Base-by-base conservation (phyloP, 2,888 invertebrate genomes). In the Aquatica leii region DNA sequence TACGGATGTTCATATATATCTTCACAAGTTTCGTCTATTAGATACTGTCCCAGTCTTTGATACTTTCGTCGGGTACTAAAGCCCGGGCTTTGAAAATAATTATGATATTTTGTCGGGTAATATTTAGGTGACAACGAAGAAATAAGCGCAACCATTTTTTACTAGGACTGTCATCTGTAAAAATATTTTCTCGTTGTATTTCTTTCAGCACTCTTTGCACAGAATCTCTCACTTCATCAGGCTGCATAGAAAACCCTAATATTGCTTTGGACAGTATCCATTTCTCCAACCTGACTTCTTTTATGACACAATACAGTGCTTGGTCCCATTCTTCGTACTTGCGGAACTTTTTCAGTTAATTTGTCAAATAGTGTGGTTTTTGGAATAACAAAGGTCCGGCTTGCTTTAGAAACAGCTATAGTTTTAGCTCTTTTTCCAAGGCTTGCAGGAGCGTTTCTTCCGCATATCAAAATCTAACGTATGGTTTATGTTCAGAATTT, bases 201-300 rank as follows among this genome's bases (percentile, higher is more conserved):
- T 48, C 59, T 17, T 59, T 58, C 49, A 66, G 12, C 17, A 66
- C 31, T 43, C 62, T 65, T 51, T 72, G 70, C 1, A 72, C 73
- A 8, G 69, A 64, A 62, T 70, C 62, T 62, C 69, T 71, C 0
- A 75, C 66, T 50, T 74, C 70, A 24, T 72, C 59, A 0, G 67
- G 59, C 31, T 73, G 69, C 72, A 76, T 73, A 1, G 73, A 69
- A 61, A 72, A 75, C 6, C 71, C 73, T 9, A 37, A 37, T 37
- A 5, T 8, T 9, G 37, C 37, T n/a, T 37, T n/a, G n/a, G n/a
- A n/a, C n/a, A n/a, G n/a, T n/a, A n/a, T n/a, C n/a, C n/a, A n/a
- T n/a, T n/a, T n/a, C n/a, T 37, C 37, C 11, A 37, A 5, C 37
- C 11, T 37, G 37, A n/a, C 11, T 37, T 37, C 37, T 9, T 5